Evolutionary conservation across 2,797 vertebrate genomes (phyloP).

Genomic region (Betta splendens): DNA sequence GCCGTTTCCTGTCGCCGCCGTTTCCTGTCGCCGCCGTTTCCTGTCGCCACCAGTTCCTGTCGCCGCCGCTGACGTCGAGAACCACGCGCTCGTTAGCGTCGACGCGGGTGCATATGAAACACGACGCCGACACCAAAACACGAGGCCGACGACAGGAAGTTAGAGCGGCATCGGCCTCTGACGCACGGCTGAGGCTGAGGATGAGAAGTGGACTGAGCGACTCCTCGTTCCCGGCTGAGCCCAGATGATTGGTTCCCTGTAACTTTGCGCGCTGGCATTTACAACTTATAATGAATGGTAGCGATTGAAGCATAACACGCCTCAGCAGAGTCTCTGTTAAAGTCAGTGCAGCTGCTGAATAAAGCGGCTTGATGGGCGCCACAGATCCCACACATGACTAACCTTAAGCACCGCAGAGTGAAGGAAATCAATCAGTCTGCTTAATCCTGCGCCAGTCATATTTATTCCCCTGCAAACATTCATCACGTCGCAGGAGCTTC

Average conservation of each 20-base stretch:
- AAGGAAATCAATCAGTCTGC: slow-evolving; percentile 21
- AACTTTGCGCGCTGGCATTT: slow-evolving; percentile 52
- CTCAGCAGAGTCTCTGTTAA: slow-evolving; percentile 28
- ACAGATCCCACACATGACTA: background rate
- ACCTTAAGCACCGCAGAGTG: slow-evolving; percentile 22
- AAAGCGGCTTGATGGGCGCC: slow-evolving; percentile 24
- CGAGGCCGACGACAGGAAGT: slow-evolving; percentile 44
- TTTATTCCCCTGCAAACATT: slow-evolving; percentile 40
- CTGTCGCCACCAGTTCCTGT: slow-evolving; percentile 43
- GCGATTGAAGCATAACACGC: slow-evolving; percentile 39
- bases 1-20: slow-evolving; percentile 65
- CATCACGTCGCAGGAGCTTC: slow-evolving; percentile 41
- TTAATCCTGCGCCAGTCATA: slow-evolving; percentile 13
- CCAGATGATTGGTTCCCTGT: slow-evolving; percentile 42
- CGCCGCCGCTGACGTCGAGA: too few relatives aligned
- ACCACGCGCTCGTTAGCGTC: slow-evolving; percentile 39
- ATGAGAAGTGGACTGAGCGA: slow-evolving; percentile 20
- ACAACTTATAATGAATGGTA: slow-evolving; percentile 52
- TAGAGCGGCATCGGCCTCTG: slow-evolving; percentile 1
- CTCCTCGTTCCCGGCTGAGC: slow-evolving; percentile 22
- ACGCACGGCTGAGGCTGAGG: slow-evolving; percentile 9
- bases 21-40: too few relatives aligned
- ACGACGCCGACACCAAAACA: slow-evolving; percentile 45
- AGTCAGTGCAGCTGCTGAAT: slow-evolving; percentile 35
- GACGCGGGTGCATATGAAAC: slow-evolving; percentile 11